Evolutionary conservation across 2,797 vertebrate species (phyloP).

Genomic region (Chromis chromis): DNA sequence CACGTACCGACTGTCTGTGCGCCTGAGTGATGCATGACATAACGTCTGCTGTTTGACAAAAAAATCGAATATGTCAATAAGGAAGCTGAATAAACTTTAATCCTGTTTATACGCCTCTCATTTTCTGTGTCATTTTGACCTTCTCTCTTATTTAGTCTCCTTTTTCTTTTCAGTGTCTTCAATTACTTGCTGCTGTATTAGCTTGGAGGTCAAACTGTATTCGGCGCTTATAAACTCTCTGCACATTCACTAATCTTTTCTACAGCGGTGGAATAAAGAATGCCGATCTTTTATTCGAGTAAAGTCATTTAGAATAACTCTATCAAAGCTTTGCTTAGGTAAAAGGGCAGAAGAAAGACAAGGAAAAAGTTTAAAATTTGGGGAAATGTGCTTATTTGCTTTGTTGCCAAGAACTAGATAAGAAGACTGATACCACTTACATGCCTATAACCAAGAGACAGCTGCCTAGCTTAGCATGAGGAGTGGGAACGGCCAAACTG

Average conservation of each 20-base stretch:
- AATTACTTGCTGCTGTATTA: conserved; percentile 22
- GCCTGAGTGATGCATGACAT: conserved; percentile 1
- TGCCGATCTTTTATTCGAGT: neutral
- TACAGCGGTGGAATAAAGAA: neutral
- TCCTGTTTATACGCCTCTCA: conserved; percentile 14
- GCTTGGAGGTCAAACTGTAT: conserved; percentile 34
- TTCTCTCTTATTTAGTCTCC: conserved; percentile 22
- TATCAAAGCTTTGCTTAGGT: neutral
- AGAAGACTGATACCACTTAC: neutral
- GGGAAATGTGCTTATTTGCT: neutral
- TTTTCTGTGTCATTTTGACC: conserved; percentile 32
- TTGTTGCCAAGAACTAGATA: neutral
- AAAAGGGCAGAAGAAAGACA: neutral
- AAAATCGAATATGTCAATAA: conserved; percentile 32
- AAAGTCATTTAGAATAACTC: neutral
- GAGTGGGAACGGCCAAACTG: neutral
- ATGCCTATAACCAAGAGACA: neutral
- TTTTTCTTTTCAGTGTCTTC: conserved; percentile 5
- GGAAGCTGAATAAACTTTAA: conserved; percentile 25
- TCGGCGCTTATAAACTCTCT: conserved; percentile 4
- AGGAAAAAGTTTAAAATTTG: neutral
- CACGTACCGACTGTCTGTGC: neutral
- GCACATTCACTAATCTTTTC: conserved; percentile 1
- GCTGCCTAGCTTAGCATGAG: neutral
- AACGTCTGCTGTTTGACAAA: conserved; percentile 10